Evolutionary conservation across 2,888 invertebrate genomes (phyloP), one percentile per base, ranked within the genome.

Genomic region (Archips crataeganus): DNA sequence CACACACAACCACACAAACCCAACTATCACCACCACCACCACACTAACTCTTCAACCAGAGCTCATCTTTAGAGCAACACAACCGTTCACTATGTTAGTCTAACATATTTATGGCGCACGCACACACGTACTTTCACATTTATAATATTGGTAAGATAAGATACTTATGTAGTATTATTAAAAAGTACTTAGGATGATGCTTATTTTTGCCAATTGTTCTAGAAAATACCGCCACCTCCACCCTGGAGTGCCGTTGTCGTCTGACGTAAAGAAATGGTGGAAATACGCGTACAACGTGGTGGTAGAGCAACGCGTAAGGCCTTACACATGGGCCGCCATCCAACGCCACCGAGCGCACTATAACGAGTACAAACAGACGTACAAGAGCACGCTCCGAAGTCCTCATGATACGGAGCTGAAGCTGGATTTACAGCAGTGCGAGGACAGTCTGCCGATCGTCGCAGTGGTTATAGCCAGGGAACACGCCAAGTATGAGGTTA

Each of bases 381-480:
- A 97, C 86, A 97, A 97, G 86, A 96, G 96, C 80, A 95, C 96
- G 2, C 88, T 98, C 61, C 87, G 96, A 70, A 96, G 96, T 82
- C 97, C 97, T 0, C 96, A 97, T 73, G 96, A 97, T 79, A 96
- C 96, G 0, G 97, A 97, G 83, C 88, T 97, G 74, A 97, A 96
- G 85, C 81, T 97, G 75, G 97, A 97, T 83, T 87, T 97, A 71
- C 96, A 97, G 87, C 96, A 96, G 81, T 95, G 97, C 75, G 98
- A 98, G 87, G 97, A 97, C 78, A 95, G 94, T 75, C 90, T 98
- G 75, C 96, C 96, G 66, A 96, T 98, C 59, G 91, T 97, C 64
- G 97, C 97, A 72, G 96, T 98, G 36, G 95, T 97, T 1, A 96
- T 97, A 74, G 98, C 97, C 0, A 95, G 97, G 77, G 97, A 97